phyloP scores from a whole-genome alignment of 1,140 invertebrate species.

The Lordiphosa mommai region DNA sequence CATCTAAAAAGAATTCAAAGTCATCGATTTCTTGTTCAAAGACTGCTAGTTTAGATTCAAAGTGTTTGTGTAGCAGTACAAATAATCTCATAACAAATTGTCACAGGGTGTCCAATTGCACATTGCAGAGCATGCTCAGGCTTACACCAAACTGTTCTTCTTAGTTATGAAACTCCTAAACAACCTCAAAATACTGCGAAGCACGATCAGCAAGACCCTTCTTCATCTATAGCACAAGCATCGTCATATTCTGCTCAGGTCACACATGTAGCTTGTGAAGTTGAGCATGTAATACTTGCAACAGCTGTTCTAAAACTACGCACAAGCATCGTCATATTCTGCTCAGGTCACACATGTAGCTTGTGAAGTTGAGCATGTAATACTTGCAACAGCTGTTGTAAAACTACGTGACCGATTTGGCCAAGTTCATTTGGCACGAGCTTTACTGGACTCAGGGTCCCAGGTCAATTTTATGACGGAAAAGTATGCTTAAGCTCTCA shows the following conservation, averaged over 20 bases:
- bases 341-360: background rate
- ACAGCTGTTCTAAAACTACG: too few relatives aligned
- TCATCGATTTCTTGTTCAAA: background rate
- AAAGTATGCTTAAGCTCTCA: too few relatives aligned
- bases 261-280: background rate
- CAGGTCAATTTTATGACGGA: too few relatives aligned
- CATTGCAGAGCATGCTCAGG: background rate
- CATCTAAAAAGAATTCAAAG: background rate
- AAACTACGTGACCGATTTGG: too few relatives aligned
- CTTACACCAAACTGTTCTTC: background rate
- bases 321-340: background rate
- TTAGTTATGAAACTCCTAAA: background rate
- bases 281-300: background rate
- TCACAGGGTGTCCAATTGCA: background rate
- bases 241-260: background rate
- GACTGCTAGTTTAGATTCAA: background rate
- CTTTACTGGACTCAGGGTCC: too few relatives aligned
- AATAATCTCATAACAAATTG: background rate
- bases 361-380: background rate
- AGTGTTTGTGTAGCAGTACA: background rate
- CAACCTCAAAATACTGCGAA: background rate
- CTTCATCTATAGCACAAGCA: background rate
- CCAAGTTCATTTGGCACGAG: too few relatives aligned
- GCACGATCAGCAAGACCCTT: too few relatives aligned
- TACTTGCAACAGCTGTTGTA: too few relatives aligned